Conservation (phyloP, 2,797 vertebrate genomes). For the Knipowitschia caucasica region DNA sequence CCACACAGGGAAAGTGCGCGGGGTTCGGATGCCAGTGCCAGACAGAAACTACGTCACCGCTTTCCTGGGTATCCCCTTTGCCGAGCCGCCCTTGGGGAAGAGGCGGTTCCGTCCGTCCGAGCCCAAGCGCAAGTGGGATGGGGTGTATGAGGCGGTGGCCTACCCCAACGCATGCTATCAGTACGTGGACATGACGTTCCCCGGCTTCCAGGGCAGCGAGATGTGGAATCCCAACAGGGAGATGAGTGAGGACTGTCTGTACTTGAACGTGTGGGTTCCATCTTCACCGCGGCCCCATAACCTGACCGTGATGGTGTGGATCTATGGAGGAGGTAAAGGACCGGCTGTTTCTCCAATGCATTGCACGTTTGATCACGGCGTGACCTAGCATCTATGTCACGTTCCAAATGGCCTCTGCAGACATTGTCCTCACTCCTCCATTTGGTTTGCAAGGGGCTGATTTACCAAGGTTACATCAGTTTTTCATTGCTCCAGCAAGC, state of each 20-base stretch:
- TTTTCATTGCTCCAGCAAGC: no score
- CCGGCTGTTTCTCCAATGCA: not conserved
- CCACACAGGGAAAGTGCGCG: constrained; percentile 74
- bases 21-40: constrained; percentile 67
- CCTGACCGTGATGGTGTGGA: constrained; percentile 89
- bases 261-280: constrained; percentile 90
- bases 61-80: constrained; percentile 89
- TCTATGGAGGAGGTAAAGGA: constrained; percentile 86
- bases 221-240: constrained; percentile 95
- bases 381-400: no score
- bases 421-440: no score
- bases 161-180: constrained; percentile 87
- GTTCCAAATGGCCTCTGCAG: no score
- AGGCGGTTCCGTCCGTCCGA: constrained; percentile 82
- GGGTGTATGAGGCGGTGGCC: constrained; percentile 70
- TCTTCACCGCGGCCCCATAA: constrained; percentile 73
- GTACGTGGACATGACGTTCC: constrained; percentile 81
- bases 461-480: no score
- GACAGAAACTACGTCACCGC: constrained; percentile 75
- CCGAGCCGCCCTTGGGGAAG: constrained; percentile 82
- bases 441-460: no score
- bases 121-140: constrained; percentile 78
- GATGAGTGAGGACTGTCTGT: constrained; percentile 91
- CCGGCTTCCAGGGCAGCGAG: constrained; percentile 85
- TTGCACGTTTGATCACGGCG: no score